A percentile compares a stretch with the other conserved stretches of the same genome.
Evolutionary conservation across 2,113 vertebrate genomes (phyloP).

Genomic region (Pardalotus punctatus): DNA sequence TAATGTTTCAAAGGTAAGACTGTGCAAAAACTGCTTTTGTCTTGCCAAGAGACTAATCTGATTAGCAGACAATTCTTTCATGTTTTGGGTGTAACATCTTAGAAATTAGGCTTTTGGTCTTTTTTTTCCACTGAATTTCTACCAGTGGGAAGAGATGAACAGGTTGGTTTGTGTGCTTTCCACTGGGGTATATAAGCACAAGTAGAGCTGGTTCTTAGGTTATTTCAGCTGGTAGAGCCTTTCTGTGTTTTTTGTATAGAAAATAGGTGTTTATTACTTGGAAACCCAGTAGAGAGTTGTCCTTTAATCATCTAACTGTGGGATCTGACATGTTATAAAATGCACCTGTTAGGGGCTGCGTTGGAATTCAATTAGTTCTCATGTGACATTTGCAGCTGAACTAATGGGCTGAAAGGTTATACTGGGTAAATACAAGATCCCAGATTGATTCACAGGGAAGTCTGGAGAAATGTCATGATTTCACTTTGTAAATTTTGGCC

Average conservation of each 20-base stretch:
- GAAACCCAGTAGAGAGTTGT: constrained; percentile 40
- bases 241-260: background rate
- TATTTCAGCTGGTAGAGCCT: constrained; percentile 28
- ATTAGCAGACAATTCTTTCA: background rate
- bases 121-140: background rate
- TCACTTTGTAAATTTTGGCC: constrained; percentile 19
- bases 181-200: background rate
- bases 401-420: constrained; percentile 61
- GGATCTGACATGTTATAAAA: constrained; percentile 62
- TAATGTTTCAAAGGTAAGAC: constrained; percentile 28
- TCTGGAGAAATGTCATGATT: constrained; percentile 31
- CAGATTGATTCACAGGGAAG: background rate
- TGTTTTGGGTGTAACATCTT: background rate
- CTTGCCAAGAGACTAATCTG: background rate
- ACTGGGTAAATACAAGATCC: constrained; percentile 47
- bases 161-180: background rate
- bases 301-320: constrained; percentile 40
- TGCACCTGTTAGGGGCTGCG: constrained; percentile 54
- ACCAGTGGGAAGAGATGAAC: background rate
- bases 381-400: constrained; percentile 55
- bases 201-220: background rate
- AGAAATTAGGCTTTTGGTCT: background rate
- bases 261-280: constrained; percentile 56
- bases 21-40: background rate
- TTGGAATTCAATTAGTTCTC: constrained; percentile 55